Base-by-base conservation (phyloP, 2,888 invertebrate species). In the Pediacus dermestoides region DNA sequence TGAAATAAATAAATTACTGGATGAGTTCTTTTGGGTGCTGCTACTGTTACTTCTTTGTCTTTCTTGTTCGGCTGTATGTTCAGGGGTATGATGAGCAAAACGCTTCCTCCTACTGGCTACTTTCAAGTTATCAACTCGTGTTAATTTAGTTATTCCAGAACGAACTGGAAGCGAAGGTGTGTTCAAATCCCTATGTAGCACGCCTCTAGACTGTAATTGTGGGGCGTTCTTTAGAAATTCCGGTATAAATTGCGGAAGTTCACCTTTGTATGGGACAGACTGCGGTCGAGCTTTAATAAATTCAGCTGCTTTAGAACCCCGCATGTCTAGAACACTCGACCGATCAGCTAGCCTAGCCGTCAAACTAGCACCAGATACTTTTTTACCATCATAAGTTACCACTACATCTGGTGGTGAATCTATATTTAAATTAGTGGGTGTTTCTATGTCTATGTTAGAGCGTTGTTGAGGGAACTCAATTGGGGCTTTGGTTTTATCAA, bases 321-420 rank as follows among this genome's bases (percentile, higher is more conserved):
- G 67, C 52, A 37, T 56, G 18, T 65, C 60, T 4, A 58, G 40
- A 12, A 55, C 30, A 14, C 48, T 52, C 8, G 53, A 41, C 10
- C 57, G 54, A 11, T 64, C 60, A 7, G 58, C 35, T 54, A 60
- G 46, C 41, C 60, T 67, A 0, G 69, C 64, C 1, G 78, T 71
- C 7, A 80, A 68, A 49, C 80, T 76, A 0, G 80, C 77, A 27
- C 84, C 84, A 1, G 83, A 78, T 3, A 88, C 77, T 30, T 77
- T 78, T 65, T 84, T 85, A 0, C 87, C 88, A 53, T 88, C 87
- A 53, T 81, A 88, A 1, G 85, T 80, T 3, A 86, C 80, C 14
- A 83, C 78, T 0, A 81, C 77, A 12, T 77, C 74, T n/a, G 70
- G 70, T 1, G 73, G 71, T 6, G 56, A 51, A 18, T 43, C 58